Conservation (phyloP, 2,888 invertebrate species). For the Gymnosoma rotundatum region DNA sequence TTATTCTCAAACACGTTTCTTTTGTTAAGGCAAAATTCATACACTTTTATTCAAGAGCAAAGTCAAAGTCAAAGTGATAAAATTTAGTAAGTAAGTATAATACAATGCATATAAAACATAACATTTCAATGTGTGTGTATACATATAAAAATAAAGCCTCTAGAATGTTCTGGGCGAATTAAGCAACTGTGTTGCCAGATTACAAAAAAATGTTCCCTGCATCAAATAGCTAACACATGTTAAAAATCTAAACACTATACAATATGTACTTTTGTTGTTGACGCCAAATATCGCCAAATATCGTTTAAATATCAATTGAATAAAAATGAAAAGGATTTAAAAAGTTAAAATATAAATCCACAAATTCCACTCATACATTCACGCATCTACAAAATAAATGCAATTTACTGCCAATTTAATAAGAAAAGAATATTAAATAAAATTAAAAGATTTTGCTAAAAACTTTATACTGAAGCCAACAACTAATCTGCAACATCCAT, state of each 20-base stretch:
- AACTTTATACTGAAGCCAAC: constrained; percentile 59
- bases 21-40: too few relatives aligned
- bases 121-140: too few relatives aligned
- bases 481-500: constrained; percentile 54
- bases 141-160: too few relatives aligned
- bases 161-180: too few relatives aligned
- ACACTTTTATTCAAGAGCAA: too few relatives aligned
- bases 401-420: constrained; percentile 58
- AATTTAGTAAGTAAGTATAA: too few relatives aligned
- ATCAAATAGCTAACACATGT: too few relatives aligned
- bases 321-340: constrained; percentile 3
- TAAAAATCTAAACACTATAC: not conserved
- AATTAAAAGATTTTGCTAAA: constrained; percentile 48
- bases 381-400: constrained; percentile 6
- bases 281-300: constrained; percentile 69
- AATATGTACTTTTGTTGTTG: constrained; percentile 49
- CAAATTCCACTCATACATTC: constrained; percentile 21
- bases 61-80: too few relatives aligned
- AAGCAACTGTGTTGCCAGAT: too few relatives aligned
- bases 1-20: too few relatives aligned
- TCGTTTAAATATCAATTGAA: constrained; percentile 37
- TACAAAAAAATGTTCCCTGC: too few relatives aligned
- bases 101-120: too few relatives aligned
- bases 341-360: not conserved
- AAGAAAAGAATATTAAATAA: constrained; percentile 2